These are phyloP conservation scores for Tanypteryx hageni DNA, from an alignment of 2,888 invertebrate species.

Conservation along the genomic window DNA sequence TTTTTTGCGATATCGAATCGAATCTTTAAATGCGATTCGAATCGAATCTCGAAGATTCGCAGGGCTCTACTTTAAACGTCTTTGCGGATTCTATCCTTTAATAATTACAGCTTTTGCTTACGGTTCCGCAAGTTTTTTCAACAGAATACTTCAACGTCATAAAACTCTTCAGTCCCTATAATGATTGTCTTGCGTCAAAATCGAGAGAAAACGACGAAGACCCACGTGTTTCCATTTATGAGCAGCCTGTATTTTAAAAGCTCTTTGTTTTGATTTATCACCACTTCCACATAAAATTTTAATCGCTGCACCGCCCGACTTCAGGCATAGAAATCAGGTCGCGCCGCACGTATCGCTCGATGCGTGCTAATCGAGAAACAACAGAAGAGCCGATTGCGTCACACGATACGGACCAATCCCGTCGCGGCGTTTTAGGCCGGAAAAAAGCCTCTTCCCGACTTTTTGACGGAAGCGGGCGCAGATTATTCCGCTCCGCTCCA, in stretches of 20 bases:
- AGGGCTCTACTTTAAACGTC: too few species aligned
- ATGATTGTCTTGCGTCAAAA: too few species aligned
- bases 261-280: background rate
- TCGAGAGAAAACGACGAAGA: too few species aligned
- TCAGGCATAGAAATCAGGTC: background rate
- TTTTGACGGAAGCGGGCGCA: slow-evolving; percentile 24
- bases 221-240: too few species aligned
- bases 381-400: background rate
- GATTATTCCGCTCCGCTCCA: slow-evolving; percentile 1
- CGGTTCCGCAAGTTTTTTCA: slow-evolving; percentile 77
- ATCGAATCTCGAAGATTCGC: too few species aligned
- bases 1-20: too few species aligned
- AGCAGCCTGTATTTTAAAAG: too few species aligned
- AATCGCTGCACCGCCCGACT: background rate
- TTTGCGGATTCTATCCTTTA: slow-evolving; percentile 79
- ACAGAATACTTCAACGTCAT: slow-evolving; percentile 77
- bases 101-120: slow-evolving; percentile 77
- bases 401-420: background rate
- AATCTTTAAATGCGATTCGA: too few species aligned
- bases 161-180: too few species aligned
- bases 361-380: background rate
- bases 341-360: background rate
- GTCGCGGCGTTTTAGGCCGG: background rate
- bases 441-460: background rate
- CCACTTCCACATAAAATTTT: background rate